These are phyloP conservation scores for Struthio camelus DNA, from an alignment of 2,113 vertebrate genomes.

Conservation along the genomic window DNA sequence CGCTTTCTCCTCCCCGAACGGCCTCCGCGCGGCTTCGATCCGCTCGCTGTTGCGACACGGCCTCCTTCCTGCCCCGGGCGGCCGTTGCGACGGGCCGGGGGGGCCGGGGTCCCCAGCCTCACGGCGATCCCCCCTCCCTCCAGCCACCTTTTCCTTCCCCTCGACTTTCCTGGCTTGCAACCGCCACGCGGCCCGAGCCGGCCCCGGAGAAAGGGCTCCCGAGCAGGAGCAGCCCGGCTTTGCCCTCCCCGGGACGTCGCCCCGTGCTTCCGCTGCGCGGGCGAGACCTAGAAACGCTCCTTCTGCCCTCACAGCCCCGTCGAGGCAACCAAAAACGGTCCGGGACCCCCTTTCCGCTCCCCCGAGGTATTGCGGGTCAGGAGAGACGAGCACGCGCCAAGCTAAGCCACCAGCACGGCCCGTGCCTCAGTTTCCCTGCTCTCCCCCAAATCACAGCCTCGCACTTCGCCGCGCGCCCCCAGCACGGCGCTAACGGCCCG, in stretches of 20 bases:
- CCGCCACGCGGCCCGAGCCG: no score
- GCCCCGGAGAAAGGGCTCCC: no score
- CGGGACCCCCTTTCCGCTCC: background rate
- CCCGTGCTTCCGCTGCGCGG: background rate
- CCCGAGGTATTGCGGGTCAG: background rate
- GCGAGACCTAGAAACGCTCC: background rate
- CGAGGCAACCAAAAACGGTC: background rate
- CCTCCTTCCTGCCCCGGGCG: background rate
- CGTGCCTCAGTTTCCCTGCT: background rate
- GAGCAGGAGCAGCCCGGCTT: no score
- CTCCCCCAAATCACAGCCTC: background rate
- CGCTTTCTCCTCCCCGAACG: conserved; percentile 21
- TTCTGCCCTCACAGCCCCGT: background rate
- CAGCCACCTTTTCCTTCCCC: background rate
- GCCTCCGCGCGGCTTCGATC: background rate
- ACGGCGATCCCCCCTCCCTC: no score
- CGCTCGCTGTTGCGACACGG: background rate
- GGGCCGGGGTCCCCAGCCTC: no score
- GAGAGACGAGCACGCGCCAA: no score
- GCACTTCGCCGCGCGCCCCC: background rate
- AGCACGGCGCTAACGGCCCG: rapidly evolving
- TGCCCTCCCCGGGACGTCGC: background rate
- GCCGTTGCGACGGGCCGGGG: background rate
- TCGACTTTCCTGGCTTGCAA: background rate
- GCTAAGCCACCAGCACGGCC: background rate